Percentiles rank a stretch among this genome's conserved stretches.
Conservation (phyloP, 2,113 vertebrate species). For the Sapayoa aenigma region DNA sequence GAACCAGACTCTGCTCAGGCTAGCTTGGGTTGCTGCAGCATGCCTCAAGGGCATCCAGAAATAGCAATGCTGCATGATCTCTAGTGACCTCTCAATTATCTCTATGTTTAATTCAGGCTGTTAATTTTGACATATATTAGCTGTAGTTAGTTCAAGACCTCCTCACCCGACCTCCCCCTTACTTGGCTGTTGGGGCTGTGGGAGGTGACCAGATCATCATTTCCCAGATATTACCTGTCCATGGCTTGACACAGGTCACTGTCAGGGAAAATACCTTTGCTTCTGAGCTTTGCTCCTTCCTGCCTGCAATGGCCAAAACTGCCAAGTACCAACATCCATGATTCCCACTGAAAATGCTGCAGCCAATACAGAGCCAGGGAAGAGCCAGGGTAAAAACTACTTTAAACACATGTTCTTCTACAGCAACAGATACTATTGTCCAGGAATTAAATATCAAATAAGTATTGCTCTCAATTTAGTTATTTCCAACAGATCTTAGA, state of each 20-base stretch:
- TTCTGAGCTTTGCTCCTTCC: background rate
- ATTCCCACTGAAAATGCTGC: background rate
- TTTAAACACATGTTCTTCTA: background rate
- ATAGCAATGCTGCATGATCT: background rate
- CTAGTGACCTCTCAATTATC: background rate
- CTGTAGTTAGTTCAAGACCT: background rate
- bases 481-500: background rate
- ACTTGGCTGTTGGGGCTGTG: background rate
- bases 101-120: background rate
- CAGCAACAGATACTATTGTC: background rate
- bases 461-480: background rate
- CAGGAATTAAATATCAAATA: background rate
- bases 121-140: conserved; percentile 16
- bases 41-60: background rate
- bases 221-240: background rate
- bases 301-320: background rate
- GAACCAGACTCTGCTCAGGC: background rate
- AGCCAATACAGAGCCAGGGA: background rate
- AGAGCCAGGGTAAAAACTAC: background rate
- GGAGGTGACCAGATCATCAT: background rate
- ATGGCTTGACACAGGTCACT: background rate
- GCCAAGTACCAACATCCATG: background rate
- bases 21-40: background rate
- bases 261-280: background rate
- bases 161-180: background rate